A percentile compares a stretch with the other conserved stretches of the same genome.
These are phyloP conservation scores for Listrodromus nycthemerus DNA, from an alignment of 2,888 invertebrate genomes.

Conservation along the genomic window DNA sequence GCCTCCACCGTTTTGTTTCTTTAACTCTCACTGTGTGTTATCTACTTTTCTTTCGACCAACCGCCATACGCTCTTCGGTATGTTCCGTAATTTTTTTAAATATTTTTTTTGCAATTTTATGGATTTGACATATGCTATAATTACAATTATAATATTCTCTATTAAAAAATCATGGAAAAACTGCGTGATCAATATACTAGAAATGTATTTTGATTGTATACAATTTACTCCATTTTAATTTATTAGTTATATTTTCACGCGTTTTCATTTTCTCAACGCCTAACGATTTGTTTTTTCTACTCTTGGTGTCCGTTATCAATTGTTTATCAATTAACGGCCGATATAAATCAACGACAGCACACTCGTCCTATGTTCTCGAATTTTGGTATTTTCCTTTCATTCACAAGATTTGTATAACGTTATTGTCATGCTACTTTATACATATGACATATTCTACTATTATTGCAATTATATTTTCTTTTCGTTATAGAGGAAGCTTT, in stretches of 20 bases:
- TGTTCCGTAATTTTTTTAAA: conserved; percentile 9
- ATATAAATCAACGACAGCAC: too few relatives aligned
- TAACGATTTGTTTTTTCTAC: conserved; percentile 9
- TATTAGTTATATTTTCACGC: background rate
- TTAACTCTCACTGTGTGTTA: conserved; percentile 1
- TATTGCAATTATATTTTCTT: too few relatives aligned
- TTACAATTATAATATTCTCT: too few relatives aligned
- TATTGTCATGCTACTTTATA: background rate
- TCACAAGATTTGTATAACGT: conserved; percentile 18
- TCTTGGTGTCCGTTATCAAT: conserved; percentile 1
- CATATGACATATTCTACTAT: too few relatives aligned
- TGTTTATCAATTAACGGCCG: background rate
- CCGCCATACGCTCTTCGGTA: background rate
- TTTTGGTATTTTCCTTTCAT: conserved; percentile 20
- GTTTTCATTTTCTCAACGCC: conserved; percentile 31
- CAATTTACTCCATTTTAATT: too few relatives aligned
- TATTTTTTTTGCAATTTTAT: conserved; percentile 2
- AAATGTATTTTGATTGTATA: too few relatives aligned
- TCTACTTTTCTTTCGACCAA: conserved; percentile 9
- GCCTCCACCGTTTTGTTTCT: conserved; percentile 13
- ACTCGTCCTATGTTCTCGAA: background rate
- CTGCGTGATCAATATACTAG: too few relatives aligned
- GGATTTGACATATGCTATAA: too few relatives aligned
- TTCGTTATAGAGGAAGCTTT: too few relatives aligned
- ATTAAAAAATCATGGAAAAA: too few relatives aligned